Evolutionary conservation across 2,113 vertebrate species (phyloP).

Genomic region (Pterophyllum scalare): DNA sequence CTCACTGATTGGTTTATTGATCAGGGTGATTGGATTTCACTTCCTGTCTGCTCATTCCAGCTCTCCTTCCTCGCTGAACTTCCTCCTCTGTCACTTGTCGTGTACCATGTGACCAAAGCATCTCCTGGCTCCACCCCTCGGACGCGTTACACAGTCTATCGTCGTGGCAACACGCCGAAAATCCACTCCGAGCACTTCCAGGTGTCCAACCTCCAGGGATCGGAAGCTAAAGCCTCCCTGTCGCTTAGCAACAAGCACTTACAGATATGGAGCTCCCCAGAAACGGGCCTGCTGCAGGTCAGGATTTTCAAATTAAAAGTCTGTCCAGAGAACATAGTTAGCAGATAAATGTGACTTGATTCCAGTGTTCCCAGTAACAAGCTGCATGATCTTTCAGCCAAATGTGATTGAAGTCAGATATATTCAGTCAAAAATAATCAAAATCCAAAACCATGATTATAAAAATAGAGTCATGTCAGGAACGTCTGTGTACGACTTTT

Average conservation of each 20-base stretch:
- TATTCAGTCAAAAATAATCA: not conserved
- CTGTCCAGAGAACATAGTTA: not conserved
- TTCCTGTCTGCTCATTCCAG: conserved; percentile 64
- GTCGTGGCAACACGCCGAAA: conserved; percentile 25
- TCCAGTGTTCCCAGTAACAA: not conserved
- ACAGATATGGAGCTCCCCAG: conserved; percentile 82
- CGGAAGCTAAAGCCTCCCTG: conserved; percentile 71
- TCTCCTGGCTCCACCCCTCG: conserved; percentile 73
- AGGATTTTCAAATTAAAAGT: conserved; percentile 27
- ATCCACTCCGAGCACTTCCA: conserved; percentile 79
- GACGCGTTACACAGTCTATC: conserved; percentile 80
- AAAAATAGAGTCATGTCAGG: not conserved
- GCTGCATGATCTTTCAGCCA: not conserved
- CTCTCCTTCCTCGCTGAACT: conserved; percentile 86
- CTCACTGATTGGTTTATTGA: not conserved
- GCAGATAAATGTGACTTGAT: not conserved
- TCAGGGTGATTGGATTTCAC: not conserved
- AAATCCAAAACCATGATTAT: not conserved
- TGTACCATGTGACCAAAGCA: conserved; percentile 85
- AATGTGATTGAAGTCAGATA: too few species aligned
- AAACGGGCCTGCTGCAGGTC: conserved; percentile 90
- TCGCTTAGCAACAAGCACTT: conserved; percentile 86
- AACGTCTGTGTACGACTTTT: not conserved
- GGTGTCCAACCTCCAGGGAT: conserved; percentile 73
- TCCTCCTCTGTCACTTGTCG: conserved; percentile 85